Percentiles rank a stretch among this genome's conserved stretches.
phyloP scores from a whole-genome alignment of 2,888 invertebrate species.

The Abrostola tripartita region DNA sequence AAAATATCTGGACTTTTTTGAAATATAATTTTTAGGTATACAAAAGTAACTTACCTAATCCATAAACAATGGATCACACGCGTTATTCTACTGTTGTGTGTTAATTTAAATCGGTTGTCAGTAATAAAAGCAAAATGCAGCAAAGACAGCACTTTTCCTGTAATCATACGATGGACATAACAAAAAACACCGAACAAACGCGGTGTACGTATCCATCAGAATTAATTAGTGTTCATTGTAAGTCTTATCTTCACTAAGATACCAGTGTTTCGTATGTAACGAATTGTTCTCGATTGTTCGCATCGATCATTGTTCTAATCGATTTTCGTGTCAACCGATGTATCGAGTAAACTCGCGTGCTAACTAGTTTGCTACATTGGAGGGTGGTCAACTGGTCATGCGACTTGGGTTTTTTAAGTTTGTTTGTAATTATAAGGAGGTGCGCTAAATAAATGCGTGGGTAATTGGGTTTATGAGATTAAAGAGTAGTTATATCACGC shows the following conservation, averaged over 20 bases:
- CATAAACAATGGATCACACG: not conserved
- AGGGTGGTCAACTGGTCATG: constrained; percentile 11
- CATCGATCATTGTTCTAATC: constrained; percentile 67
- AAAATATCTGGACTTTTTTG: too few relatives aligned
- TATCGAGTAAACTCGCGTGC: constrained; percentile 23
- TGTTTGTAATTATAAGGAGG: not conserved
- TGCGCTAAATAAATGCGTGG: not conserved
- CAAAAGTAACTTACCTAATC: too few relatives aligned
- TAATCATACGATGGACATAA: constrained; percentile 7
- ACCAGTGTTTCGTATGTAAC: constrained; percentile 61
- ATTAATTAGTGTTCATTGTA: constrained; percentile 73
- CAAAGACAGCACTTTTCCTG: constrained; percentile 23
- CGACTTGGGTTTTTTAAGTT: not conserved
- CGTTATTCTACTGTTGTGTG: not conserved
- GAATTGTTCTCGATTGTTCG: constrained; percentile 63
- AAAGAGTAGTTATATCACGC: too few relatives aligned
- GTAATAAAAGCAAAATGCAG: not conserved
- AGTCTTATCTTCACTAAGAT: constrained; percentile 61
- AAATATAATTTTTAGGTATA: too few relatives aligned
- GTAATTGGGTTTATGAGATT: too few relatives aligned
- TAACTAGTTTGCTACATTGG: constrained; percentile 8
- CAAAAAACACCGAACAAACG: constrained; percentile 21
- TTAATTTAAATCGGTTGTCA: not conserved
- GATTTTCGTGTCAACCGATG: constrained; percentile 51
- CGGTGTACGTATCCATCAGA: constrained; percentile 70